Percentiles rank a stretch among this genome's conserved stretches.
Conservation (phyloP, 2,888 invertebrate genomes). For the Xanthorhoe spadicearia region DNA sequence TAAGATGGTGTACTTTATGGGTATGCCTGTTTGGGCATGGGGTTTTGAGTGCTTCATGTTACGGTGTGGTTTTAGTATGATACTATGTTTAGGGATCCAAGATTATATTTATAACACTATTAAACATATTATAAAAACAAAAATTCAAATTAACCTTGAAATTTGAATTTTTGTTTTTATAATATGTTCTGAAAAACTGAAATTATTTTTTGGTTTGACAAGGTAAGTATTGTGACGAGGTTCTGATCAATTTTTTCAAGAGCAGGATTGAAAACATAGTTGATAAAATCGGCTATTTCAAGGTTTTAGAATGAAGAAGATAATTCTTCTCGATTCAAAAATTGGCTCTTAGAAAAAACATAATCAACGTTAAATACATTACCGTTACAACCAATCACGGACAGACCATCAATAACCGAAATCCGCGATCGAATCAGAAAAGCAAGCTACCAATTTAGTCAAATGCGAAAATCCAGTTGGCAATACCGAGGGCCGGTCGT, state of each 20-base stretch:
- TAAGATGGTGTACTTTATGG: constrained; percentile 29
- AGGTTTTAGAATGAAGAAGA: too few relatives aligned
- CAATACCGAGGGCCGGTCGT: constrained; percentile 49
- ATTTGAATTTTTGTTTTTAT: too few relatives aligned
- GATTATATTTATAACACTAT: background rate
- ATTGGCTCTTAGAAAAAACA: background rate
- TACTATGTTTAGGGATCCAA: too few relatives aligned
- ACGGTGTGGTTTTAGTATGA: too few relatives aligned
- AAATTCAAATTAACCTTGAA: too few relatives aligned
- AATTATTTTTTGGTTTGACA: too few relatives aligned
- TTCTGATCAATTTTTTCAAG: too few relatives aligned
- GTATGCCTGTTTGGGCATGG: constrained; percentile 14
- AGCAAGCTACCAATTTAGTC: constrained; percentile 42
- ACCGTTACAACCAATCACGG: constrained; percentile 15
- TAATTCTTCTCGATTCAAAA: background rate
- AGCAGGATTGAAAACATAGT: too few relatives aligned
- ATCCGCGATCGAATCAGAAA: constrained; percentile 30
- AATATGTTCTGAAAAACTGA: too few relatives aligned
- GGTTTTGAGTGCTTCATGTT: constrained; percentile 12
- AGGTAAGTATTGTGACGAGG: too few relatives aligned
- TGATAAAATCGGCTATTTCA: too few relatives aligned
- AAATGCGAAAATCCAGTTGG: constrained; percentile 33
- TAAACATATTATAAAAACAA: background rate
- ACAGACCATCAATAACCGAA: constrained; percentile 20
- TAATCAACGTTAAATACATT: background rate